These are phyloP conservation scores for Mormoops blainvillei DNA, from an alignment of 2,113 vertebrate species.

Conservation along the genomic window DNA sequence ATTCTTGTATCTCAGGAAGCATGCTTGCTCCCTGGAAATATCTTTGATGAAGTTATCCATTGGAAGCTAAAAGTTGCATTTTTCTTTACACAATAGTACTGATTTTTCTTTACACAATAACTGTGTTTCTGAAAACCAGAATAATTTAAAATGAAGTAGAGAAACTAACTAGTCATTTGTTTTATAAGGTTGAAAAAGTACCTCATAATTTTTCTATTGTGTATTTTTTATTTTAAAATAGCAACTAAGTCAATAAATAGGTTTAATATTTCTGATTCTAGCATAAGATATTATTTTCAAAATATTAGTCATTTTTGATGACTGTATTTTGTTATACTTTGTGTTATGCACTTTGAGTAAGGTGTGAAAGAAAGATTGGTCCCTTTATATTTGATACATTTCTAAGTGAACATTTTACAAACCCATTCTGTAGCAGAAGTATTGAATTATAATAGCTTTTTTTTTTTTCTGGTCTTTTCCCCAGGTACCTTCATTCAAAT, in stretches of 20 bases:
- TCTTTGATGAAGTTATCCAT: not conserved
- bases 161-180: conserved; percentile 60
- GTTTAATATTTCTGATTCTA: conserved; percentile 27
- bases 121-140: conserved; percentile 24
- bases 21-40: not conserved
- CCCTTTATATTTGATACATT: conserved; percentile 34
- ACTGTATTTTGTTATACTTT: not conserved
- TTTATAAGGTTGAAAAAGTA: conserved; percentile 7
- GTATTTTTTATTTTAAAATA: conserved; percentile 44
- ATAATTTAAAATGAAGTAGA: conserved; percentile 31
- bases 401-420: conserved; percentile 71
- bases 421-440: conserved; percentile 64
- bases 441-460: conserved; percentile 69
- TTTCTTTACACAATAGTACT: not conserved
- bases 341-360: not conserved
- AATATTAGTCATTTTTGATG: not conserved
- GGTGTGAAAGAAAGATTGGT: conserved; percentile 13
- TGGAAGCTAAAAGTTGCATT: not conserved
- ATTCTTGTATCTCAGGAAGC: not conserved
- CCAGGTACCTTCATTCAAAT: conserved; percentile 96
- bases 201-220: conserved; percentile 13
- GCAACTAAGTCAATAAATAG: not conserved
- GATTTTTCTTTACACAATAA: not conserved
- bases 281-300: not conserved
- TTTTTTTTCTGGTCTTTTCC: conserved; percentile 59